These are phyloP conservation scores for Nicator chloris DNA, from an alignment of 2,113 vertebrate species.

Conservation along the genomic window DNA sequence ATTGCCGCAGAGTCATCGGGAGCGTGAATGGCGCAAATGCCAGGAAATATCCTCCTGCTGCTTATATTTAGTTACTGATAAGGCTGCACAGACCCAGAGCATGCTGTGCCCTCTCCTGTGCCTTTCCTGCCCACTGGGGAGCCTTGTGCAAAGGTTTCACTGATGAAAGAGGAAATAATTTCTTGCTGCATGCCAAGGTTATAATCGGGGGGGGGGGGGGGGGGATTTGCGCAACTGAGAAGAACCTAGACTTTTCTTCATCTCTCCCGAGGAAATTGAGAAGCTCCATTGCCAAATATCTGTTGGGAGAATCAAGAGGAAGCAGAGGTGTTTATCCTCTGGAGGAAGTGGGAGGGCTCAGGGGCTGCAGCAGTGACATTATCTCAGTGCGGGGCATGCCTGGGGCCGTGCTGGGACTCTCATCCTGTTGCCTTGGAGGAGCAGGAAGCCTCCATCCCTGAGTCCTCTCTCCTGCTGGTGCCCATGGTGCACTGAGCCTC, in stretches of 20 bases:
- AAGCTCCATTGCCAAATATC: conserved; percentile 25
- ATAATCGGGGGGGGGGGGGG: background rate
- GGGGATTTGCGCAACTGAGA: conserved; percentile 42
- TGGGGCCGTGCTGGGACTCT: background rate
- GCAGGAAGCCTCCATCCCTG: conserved; percentile 3
- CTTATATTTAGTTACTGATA: background rate
- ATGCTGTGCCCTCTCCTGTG: background rate
- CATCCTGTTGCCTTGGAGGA: conserved; percentile 44
- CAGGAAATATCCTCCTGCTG: background rate
- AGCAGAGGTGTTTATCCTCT: conserved; percentile 49
- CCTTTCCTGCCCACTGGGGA: background rate
- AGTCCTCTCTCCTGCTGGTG: background rate
- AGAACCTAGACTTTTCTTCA: conserved; percentile 48
- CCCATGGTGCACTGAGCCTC: background rate
- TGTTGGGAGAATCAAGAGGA: conserved; percentile 57
- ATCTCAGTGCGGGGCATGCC: background rate
- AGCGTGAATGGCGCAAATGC: background rate
- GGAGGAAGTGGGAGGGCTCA: conserved; percentile 56
- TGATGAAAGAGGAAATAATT: conserved; percentile 3
- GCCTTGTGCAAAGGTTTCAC: background rate
- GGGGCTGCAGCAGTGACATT: background rate
- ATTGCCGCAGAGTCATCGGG: background rate
- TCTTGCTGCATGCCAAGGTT: conserved; percentile 12
- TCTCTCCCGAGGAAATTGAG: conserved; percentile 33
- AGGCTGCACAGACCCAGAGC: background rate